These are phyloP conservation scores for Trimorus sp. DNA, from an alignment of 2,888 invertebrate species.

Conservation along the genomic window DNA sequence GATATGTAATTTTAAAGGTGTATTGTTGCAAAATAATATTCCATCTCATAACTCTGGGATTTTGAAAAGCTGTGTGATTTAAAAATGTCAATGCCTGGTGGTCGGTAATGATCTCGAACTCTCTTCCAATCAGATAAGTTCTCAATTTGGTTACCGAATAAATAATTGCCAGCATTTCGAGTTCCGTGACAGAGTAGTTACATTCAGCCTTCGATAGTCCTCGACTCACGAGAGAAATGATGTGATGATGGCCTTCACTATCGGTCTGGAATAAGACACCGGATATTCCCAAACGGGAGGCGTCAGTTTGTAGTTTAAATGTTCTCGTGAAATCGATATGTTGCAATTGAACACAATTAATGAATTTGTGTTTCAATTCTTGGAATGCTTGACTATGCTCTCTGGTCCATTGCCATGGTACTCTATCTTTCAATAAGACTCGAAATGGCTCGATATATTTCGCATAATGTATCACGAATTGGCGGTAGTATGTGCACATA, in stretches of 20 bases:
- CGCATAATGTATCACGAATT: conserved; percentile 39
- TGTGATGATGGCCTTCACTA: not conserved
- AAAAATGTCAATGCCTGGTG: conserved; percentile 19
- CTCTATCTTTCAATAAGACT: not conserved
- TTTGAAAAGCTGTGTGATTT: conserved; percentile 10
- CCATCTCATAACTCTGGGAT: conserved; percentile 17
- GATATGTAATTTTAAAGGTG: conserved; percentile 9
- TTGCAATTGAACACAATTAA: no score
- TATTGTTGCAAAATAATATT: conserved; percentile 22
- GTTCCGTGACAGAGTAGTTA: conserved; percentile 51
- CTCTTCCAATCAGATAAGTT: conserved; percentile 1
- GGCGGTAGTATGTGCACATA: conserved; percentile 56
- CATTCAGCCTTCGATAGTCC: conserved; percentile 43
- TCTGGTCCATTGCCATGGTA: no score
- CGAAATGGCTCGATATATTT: conserved; percentile 41
- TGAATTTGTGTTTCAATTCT: no score
- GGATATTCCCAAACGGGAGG: conserved; percentile 55
- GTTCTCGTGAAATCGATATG: no score
- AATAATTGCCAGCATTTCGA: conserved; percentile 40
- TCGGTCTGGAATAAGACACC: conserved; percentile 19
- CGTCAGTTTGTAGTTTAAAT: conserved; percentile 51
- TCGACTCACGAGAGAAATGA: conserved; percentile 18
- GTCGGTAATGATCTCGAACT: conserved; percentile 22
- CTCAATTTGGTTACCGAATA: conserved; percentile 6
- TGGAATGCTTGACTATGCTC: no score